phyloP scores from a whole-genome alignment of 2,113 vertebrate species.

The Eulemur macaco region DNA sequence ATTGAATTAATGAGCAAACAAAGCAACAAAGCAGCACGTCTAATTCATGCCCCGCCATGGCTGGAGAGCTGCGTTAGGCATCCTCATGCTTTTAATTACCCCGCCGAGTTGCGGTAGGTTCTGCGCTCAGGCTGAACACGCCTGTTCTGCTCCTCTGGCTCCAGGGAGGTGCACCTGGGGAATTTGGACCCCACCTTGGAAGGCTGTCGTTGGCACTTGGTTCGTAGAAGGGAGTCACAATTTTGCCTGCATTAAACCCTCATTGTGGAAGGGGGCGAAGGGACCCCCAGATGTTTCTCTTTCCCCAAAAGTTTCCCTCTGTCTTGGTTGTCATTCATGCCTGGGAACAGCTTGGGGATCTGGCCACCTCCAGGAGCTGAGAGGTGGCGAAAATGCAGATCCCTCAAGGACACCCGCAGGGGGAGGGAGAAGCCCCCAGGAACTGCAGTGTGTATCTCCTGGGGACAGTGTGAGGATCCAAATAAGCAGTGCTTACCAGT shows the following conservation, averaged over 20 bases:
- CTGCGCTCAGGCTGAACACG: accelerated
- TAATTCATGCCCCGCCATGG: background rate
- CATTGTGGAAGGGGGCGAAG: background rate
- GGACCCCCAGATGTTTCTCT: background rate
- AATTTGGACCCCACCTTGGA: background rate
- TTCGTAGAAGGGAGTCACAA: accelerated
- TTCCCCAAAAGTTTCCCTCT: accelerated
- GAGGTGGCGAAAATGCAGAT: accelerated
- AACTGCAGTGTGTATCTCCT: too few relatives aligned
- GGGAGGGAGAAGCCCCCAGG: background rate
- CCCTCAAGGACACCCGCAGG: background rate
- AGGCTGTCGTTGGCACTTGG: background rate
- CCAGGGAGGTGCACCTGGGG: background rate
- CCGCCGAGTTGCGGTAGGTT: accelerated
- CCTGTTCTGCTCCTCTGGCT: background rate
- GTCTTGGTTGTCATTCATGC: background rate
- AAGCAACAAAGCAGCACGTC: background rate
- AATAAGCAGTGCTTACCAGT: background rate
- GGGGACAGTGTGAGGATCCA: background rate
- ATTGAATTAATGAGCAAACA: slow-evolving; percentile 40
- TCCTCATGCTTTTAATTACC: background rate
- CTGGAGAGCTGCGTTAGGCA: background rate
- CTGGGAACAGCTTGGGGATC: background rate
- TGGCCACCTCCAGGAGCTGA: background rate
- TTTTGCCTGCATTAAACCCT: background rate